phyloP scores from a whole-genome alignment of 64 coral and sea anemone genomes.

The Porites australiensis region DNA sequence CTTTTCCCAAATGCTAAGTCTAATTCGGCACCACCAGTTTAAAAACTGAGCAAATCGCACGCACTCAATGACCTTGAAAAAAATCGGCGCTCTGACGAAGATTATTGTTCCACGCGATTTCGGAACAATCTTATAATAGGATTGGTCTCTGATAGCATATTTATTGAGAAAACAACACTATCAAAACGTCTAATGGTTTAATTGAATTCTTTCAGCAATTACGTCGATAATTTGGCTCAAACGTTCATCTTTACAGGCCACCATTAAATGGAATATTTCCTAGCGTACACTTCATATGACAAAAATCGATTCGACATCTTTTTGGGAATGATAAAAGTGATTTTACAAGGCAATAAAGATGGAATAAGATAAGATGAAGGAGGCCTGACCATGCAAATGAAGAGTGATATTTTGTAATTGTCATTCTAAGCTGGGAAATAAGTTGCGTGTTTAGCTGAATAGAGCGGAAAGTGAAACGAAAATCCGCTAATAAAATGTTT shows the following conservation, averaged over 20 bases:
- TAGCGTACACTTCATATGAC: not conserved
- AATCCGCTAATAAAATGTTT: constrained; percentile 37
- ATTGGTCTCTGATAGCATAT: constrained; percentile 12
- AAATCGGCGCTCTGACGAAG: not conserved
- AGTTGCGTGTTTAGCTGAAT: constrained; percentile 19
- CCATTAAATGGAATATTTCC: not conserved
- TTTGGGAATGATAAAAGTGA: not conserved
- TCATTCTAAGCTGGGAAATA: not conserved
- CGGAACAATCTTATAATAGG: constrained; percentile 5
- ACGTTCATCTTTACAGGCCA: not conserved
- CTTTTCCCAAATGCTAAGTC: not conserved
- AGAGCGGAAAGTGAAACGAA: not conserved
- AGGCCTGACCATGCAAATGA: not conserved
- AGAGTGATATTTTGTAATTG: not conserved
- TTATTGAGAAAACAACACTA: not conserved
- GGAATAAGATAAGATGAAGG: not conserved
- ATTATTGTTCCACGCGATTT: not conserved
- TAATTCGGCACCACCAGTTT: not conserved
- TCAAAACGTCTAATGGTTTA: constrained; percentile 30
- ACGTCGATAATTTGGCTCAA: not conserved
- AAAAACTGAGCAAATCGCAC: not conserved
- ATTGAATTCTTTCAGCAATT: constrained; percentile 45
- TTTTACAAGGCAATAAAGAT: constrained; percentile 11
- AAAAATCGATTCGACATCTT: not conserved
- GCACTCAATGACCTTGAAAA: not conserved